Base-by-base conservation (phyloP, 2,113 vertebrate genomes). In the Rynchops niger region DNA sequence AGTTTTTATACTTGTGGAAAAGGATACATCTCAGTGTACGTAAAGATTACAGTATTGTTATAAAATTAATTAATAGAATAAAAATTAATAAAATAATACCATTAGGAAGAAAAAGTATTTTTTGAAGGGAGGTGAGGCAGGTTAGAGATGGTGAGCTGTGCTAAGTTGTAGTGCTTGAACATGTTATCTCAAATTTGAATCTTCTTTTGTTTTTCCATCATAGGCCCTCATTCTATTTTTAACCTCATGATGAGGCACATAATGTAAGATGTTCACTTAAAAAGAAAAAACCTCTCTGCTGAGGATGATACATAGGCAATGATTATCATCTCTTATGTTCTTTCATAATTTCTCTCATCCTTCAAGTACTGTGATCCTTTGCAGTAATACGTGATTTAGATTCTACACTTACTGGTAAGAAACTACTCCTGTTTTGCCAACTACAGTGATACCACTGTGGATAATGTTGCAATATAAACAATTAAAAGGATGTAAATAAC, bases 341-440 rank as follows among this genome's bases (percentile, higher is more conserved):
- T 94, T 92, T 90, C 30, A 49, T 90, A 90, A 80, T 93, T 96
- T 88, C 66, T 77, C 34, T 92, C 32, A 92, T 73, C 65, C 62
- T 82, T 90, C 81, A 73, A 84, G 70, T 73, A 76, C 71, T 82
- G 59, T 86, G 62, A 63, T 93, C 67, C 70, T 83, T 85, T 69
- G 52, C 61, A 91, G 55, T 63, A 88, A 59, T 90, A 50, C 1
- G 8, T 82, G 21, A 53, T 87, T 92, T 89, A 88, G 65, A 50
- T 74, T 71, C 69, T 69, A 19, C 1, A 4, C 81, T 91, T 92
- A 42, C 66, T 90, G 36, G 34, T 88, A 91, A 82, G 72, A 88
- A 91, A 49, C 0, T 0, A 47, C 26, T 94, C 2, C 0, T 71
- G 36, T 65, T 93, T 94, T 96, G n/a, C 45, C 32, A 77, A 58